Percentiles rank a stretch among this genome's conserved stretches.
Evolutionary conservation across 2,113 vertebrate species (phyloP).

Genomic region (Siphamia tubifer): DNA sequence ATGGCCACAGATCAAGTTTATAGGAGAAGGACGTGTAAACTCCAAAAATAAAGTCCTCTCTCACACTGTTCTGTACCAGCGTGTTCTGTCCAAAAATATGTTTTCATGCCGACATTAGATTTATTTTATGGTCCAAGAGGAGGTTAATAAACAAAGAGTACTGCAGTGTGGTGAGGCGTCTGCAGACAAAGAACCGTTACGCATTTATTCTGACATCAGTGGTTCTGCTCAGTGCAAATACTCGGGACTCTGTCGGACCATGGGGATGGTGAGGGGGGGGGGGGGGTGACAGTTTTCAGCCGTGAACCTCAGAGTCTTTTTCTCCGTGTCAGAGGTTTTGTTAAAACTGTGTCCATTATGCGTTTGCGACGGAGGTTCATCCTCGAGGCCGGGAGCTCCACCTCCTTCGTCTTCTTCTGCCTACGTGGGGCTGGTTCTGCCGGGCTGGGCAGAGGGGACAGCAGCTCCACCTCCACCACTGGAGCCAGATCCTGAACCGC

Average conservation of each 20-base stretch:
- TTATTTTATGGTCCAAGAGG: constrained; percentile 4
- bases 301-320: constrained; percentile 83
- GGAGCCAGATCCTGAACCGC: constrained; percentile 75
- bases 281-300: no score
- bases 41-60: constrained; percentile 64
- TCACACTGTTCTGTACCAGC: constrained; percentile 19
- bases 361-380: constrained; percentile 80
- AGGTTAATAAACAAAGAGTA: constrained; percentile 11
- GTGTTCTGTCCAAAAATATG: constrained; percentile 47
- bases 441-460: constrained; percentile 89
- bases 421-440: constrained; percentile 57
- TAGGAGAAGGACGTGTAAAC: constrained; percentile 38
- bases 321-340: constrained; percentile 89
- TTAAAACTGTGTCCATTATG: constrained; percentile 82
- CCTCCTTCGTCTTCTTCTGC: constrained; percentile 55
- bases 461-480: constrained; percentile 80
- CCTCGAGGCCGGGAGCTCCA: constrained; percentile 54
- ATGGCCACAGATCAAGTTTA: constrained; percentile 31
- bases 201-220: constrained; percentile 17
- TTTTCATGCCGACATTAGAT: constrained; percentile 16
- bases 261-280: no score
- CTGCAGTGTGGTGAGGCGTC: constrained; percentile 28
- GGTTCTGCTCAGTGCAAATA: neutral
- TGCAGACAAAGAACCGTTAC: constrained; percentile 19
- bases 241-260: neutral